Evolutionary conservation across 2,797 vertebrate species (phyloP), one percentile per base, ranked within the genome.

Genomic region (Tangara arthus): DNA sequence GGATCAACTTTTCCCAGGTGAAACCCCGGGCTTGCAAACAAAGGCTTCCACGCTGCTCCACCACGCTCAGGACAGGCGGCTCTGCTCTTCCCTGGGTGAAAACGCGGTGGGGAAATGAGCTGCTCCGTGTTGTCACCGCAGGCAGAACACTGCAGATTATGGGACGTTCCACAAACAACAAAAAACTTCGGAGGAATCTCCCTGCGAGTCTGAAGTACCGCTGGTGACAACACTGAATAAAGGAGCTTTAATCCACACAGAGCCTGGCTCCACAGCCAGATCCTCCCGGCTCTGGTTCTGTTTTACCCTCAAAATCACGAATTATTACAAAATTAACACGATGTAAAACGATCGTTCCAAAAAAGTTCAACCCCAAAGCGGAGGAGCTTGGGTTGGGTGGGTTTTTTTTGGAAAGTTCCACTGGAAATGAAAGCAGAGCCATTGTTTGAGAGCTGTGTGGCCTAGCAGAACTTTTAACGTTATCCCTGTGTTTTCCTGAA

Each of bases 391-490:
- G 68, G 71, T 14, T 34, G 66, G 83, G 55, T 49, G 53, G 56
- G 23, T 53, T 68, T 61, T 66, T 49, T 44, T 63, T 49, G 11
- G 50, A 24, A 95, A 95, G 93, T 91, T 83, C 11, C 46, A 5
- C 53, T 94, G 85, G 57, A 32, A 75, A 77, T n/a, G 17, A 28
- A 55, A 87, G 66, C 71, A n/a, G 56, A 30, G 92, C 75, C 85
- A 96, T 89, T 96, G 96, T 90, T 84, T 19, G 10, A 21, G 73
- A 75, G 81, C 61, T 35, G 44, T 56, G 68, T 32, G 87, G 93
- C 93, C 94, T 92, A 89, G 60, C 30, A 90, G 90, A 93, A 92
- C 52, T 93, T 96, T 91, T 82, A 46, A 20, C 15, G 27, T 10
- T 50, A 71, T 80, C 47, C 78, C 35, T 8, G 60, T 37, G 88